Conservation (phyloP, 2,797 vertebrate species). For the Yasuhikotakia modesta region DNA sequence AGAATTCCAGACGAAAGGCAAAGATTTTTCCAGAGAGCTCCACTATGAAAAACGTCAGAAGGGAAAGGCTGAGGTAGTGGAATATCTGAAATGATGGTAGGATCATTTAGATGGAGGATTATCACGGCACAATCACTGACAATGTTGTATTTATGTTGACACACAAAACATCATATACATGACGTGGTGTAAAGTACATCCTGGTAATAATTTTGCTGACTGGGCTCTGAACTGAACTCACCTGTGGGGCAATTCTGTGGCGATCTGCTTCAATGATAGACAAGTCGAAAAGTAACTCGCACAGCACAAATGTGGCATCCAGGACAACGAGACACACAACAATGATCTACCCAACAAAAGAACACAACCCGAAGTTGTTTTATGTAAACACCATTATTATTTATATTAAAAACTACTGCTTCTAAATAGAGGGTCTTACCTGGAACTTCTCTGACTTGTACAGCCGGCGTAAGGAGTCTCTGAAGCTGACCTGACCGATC, state of each 20-base stretch:
- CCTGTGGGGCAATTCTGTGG: conserved; percentile 78
- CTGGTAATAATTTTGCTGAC: not conserved
- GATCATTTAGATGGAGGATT: not conserved
- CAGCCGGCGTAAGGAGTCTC: conserved; percentile 79
- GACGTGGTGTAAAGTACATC: not conserved
- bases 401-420: not conserved
- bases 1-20: conserved; percentile 87
- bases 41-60: conserved; percentile 89
- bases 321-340: conserved; percentile 89
- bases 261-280: conserved; percentile 79
- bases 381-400: not conserved
- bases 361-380: not conserved
- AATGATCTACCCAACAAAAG: conserved; percentile 75
- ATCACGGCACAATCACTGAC: not conserved
- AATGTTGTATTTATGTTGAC: conserved; percentile 4
- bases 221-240: conserved; percentile 61
- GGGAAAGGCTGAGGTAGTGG: conserved; percentile 88
- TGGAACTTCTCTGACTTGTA: conserved; percentile 87
- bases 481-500: conserved; percentile 67
- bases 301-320: conserved; percentile 90
- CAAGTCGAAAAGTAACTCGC: conserved; percentile 89
- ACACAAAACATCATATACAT: not conserved
- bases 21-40: conserved; percentile 89
- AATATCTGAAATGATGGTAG: conserved; percentile 79
- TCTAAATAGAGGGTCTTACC: conserved; percentile 68